Base-by-base conservation (phyloP, 2,888 invertebrate genomes). In the Pheosia tremula region DNA sequence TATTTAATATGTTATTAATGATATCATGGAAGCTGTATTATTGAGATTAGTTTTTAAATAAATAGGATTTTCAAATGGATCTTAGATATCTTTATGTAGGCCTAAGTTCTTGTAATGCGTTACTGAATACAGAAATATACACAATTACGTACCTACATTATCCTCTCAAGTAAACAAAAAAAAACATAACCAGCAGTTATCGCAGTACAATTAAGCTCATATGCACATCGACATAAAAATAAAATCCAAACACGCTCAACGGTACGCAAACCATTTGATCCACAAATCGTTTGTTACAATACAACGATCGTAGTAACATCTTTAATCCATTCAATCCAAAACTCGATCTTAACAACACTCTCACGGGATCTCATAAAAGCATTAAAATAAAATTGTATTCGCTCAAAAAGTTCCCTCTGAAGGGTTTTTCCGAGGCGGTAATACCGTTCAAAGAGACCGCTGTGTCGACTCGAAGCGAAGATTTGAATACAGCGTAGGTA, bases 381-480 rank as follows among this genome's bases (percentile, higher is more conserved):
- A 73, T 78, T 74, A 74, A 75, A 71, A 72, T 74, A 57, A 69
- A 75, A 76, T 77, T 74, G 71, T 72, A 67, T 66, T 67, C 67
- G 50, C 66, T 59, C 63, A 64, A 75, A 75, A 39, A 68, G 58
- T 68, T 71, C 62, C 62, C 62, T 69, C 56, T 66, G 69, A 72
- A 71, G 71, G 68, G 65, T 70, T 79, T 79, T 78, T 66, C 68
- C 58, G 64, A 68, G 63, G 66, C 62, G 62, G 74, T 68, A 77
- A 81, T 81, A 79, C 78, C 67, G 78, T 77, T 77, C 72, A 80
- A 77, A 74, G 71, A 73, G 74, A 75, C 75, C 73, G 72, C 77
- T 74, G 65, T 69, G 66, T 57, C 66, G 75, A 72, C 68, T 61
- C 59, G 60, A 64, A 62, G 64, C 61, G 47, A 65, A 65, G 68